Conservation (phyloP, 2,797 vertebrate species). For the Semaprochilodus insignis region DNA sequence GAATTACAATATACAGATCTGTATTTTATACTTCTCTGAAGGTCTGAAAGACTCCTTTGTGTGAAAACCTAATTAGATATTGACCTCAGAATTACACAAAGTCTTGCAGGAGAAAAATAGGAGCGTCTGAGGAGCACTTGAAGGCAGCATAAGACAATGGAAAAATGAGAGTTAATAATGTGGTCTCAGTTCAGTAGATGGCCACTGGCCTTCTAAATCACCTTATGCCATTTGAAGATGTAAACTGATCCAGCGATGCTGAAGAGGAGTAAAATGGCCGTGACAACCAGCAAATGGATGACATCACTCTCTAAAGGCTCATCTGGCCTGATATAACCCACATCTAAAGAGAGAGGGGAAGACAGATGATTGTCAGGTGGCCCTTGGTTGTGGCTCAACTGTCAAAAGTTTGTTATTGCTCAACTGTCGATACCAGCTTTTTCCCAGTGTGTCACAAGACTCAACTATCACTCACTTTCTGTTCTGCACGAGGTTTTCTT, state of each 20-base stretch:
- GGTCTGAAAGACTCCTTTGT: too few species aligned
- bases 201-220: constrained; percentile 56
- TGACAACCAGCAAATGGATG: constrained; percentile 47
- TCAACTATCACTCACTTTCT: constrained; percentile 19
- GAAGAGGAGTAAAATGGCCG: constrained; percentile 69
- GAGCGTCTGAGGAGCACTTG: too few species aligned
- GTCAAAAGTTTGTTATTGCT: constrained; percentile 44
- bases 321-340: constrained; percentile 46
- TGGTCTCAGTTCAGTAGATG: background rate
- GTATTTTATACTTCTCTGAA: too few species aligned
- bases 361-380: background rate
- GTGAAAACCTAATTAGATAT: too few species aligned
- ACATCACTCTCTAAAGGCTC: background rate
- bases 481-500: background rate
- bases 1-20: too few species aligned
- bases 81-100: too few species aligned
- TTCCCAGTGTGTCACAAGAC: constrained; percentile 40
- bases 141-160: too few species aligned
- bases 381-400: background rate
- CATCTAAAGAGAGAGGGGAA: constrained; percentile 57
- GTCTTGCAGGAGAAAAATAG: too few species aligned
- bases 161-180: background rate
- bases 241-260: constrained; percentile 68
- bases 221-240: constrained; percentile 73
- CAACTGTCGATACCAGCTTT: constrained; percentile 28